Percentiles rank a stretch among this genome's conserved stretches.
Evolutionary conservation across 2,797 vertebrate genomes (phyloP).

Genomic region (Sparus aurata): DNA sequence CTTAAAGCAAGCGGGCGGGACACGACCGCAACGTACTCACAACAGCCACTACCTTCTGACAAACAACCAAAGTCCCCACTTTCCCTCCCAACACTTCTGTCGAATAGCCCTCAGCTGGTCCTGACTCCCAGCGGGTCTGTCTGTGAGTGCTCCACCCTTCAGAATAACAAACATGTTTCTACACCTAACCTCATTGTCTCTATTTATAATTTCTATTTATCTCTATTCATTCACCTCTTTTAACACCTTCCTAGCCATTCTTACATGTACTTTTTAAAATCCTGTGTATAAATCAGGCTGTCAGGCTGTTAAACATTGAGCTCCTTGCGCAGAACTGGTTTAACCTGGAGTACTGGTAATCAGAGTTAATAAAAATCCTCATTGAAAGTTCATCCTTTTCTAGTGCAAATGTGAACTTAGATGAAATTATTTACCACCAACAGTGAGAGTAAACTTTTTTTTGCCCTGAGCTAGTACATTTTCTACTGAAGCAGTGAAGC

Average conservation of each 20-base stretch:
- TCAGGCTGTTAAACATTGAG: conserved; percentile 30
- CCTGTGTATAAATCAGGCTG: neutral
- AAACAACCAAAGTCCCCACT: conserved; percentile 74
- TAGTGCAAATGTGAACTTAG: neutral
- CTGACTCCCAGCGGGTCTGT: conserved; percentile 39
- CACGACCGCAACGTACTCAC: conserved; percentile 78
- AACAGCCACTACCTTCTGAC: conserved; percentile 81
- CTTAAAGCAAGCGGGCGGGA: conserved; percentile 84
- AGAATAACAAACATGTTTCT: conserved; percentile 14
- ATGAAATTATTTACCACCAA: neutral
- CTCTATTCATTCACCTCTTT: neutral
- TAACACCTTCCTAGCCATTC: neutral
- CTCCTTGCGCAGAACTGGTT: neutral
- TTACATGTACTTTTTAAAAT: neutral
- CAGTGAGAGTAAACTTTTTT: neutral
- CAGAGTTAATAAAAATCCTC: conserved; percentile 7
- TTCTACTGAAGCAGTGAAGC: neutral
- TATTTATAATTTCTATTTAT: neutral
- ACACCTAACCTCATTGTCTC: conserved; percentile 19
- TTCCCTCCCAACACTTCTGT: conserved; percentile 64
- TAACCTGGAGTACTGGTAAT: conserved; percentile 30
- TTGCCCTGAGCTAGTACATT: neutral
- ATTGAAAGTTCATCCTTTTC: neutral
- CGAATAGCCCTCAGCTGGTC: conserved; percentile 15
- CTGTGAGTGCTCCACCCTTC: neutral